Evolutionary conservation across 2,888 invertebrate genomes (phyloP).

Genomic region (Thecophora atra): DNA sequence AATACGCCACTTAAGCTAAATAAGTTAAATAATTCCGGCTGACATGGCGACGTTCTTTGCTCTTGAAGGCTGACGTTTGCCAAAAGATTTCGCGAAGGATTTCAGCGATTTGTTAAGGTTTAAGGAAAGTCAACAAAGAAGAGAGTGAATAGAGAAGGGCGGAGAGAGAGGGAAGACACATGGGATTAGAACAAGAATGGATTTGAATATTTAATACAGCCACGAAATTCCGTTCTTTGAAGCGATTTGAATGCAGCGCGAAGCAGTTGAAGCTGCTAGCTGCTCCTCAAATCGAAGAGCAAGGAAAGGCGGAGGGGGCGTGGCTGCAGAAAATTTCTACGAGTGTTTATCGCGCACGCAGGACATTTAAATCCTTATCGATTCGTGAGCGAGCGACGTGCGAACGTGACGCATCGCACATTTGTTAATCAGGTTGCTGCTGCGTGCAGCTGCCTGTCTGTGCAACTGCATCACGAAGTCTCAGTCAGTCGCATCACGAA

Average conservation of each 20-base stretch:
- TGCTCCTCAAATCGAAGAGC: not conserved
- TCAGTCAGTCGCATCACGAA: too few relatives aligned
- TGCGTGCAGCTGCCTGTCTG: not conserved
- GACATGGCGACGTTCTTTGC: constrained; percentile 24
- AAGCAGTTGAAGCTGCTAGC: not conserved
- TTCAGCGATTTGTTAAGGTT: constrained; percentile 29
- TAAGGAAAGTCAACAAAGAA: constrained; percentile 7
- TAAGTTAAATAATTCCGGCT: constrained; percentile 35
- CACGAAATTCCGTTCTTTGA: too few relatives aligned
- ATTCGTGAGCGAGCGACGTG: constrained; percentile 2
- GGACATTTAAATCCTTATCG: constrained; percentile 25
- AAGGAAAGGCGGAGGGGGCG: too few relatives aligned
- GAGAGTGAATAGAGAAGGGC: not conserved
- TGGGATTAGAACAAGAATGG: not conserved
- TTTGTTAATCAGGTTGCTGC: not conserved
- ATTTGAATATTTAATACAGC: too few relatives aligned
- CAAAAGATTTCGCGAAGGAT: constrained; percentile 4
- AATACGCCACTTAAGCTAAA: constrained; percentile 32
- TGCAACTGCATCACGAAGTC: too few relatives aligned
- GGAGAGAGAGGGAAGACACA: not conserved
- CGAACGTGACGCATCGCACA: not conserved
- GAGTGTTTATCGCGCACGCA: not conserved
- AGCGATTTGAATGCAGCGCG: not conserved
- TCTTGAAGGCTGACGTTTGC: constrained; percentile 4
- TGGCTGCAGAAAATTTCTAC: not conserved